Evolutionary conservation across 2,888 invertebrate genomes (phyloP).

Genomic region (Megalurothrips usitatus): DNA sequence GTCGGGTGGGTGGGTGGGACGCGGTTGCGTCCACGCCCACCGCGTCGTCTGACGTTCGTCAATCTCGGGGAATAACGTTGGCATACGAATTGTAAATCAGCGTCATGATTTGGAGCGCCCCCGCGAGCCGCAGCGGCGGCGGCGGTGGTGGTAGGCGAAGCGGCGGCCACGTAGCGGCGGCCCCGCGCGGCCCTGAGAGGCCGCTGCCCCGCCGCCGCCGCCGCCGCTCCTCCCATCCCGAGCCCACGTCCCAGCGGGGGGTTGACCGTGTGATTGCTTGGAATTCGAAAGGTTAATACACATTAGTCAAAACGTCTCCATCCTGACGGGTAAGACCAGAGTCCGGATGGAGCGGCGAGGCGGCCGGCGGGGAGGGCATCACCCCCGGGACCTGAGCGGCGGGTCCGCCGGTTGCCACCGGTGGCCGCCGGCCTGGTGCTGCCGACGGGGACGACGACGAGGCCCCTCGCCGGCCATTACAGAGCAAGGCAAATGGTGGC

Average conservation of each 20-base stretch:
- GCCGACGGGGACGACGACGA: background rate
- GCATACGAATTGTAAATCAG: too few relatives aligned
- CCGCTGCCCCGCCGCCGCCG: too few relatives aligned
- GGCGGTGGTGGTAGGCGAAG: too few relatives aligned
- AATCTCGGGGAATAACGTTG: too few relatives aligned
- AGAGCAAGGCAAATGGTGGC: background rate
- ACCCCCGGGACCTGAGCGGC: background rate
- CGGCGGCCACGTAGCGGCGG: too few relatives aligned
- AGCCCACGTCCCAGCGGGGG: background rate
- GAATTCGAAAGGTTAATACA: background rate
- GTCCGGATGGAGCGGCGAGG: background rate
- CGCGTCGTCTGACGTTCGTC: too few relatives aligned
- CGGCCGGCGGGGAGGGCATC: background rate
- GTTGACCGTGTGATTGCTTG: background rate
- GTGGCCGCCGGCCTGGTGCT: background rate
- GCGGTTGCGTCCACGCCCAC: too few relatives aligned
- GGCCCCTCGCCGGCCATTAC: too few relatives aligned
- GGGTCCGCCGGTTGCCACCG: too few relatives aligned
- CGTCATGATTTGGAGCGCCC: background rate
- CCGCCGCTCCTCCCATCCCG: too few relatives aligned
- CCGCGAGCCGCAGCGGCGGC: background rate
- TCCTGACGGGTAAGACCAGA: background rate
- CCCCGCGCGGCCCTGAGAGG: too few relatives aligned
- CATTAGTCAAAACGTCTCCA: slow-evolving; percentile 13
- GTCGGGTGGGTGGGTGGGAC: too few relatives aligned